Evolutionary conservation across 2,113 vertebrate species (phyloP).

Genomic region (Megaceryle maxima): DNA sequence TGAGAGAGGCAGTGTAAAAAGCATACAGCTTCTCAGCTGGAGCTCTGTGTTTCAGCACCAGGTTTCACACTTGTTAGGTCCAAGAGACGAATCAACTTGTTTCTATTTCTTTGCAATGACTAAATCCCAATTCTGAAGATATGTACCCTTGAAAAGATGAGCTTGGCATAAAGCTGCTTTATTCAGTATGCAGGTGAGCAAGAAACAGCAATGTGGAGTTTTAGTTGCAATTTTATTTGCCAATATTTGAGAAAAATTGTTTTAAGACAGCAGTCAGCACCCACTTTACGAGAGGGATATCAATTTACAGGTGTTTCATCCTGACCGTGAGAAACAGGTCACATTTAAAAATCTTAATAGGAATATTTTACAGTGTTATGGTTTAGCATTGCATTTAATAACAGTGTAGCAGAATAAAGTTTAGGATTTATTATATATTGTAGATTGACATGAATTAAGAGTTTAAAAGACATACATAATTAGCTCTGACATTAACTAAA

Average conservation of each 20-base stretch:
- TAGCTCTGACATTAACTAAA: background rate
- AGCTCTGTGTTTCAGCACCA: background rate
- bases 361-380: background rate
- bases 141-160: accelerated
- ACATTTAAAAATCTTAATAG: background rate
- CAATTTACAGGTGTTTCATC: background rate
- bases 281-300: background rate
- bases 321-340: background rate
- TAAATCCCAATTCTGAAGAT: background rate
- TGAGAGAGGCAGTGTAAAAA: background rate
- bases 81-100: background rate
- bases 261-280: background rate
- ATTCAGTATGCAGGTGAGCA: background rate
- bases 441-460: background rate
- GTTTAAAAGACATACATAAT: background rate
- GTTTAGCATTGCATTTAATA: background rate
- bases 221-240: background rate
- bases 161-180: background rate
- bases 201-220: background rate
- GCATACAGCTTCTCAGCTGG: background rate
- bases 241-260: background rate
- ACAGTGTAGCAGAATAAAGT: background rate
- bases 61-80: background rate
- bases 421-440: background rate
- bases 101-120: background rate